Base-by-base conservation (phyloP, 2,797 vertebrate species). In the Paedocypris micromegethes region DNA sequence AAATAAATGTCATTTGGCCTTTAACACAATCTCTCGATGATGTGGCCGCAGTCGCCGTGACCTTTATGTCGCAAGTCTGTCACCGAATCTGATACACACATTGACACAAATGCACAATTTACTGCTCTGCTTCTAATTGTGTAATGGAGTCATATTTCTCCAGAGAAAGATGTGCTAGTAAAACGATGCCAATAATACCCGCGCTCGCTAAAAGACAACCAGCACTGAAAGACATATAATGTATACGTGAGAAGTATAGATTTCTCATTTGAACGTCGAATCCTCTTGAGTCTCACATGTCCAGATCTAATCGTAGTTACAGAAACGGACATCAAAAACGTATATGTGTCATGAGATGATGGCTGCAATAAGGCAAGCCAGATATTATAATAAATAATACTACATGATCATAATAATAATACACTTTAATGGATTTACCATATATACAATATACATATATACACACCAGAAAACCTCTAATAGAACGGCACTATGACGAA, bases 111-210 rank as follows among this genome's bases (percentile, higher is more conserved):
- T 45, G 6, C 23, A 44, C 46, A 52, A 76, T 72, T 75, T 73
- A 73, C 50, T 55, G 56, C 58, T 44, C 50, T 59, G 23, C 48
- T 66, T 70, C 74, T 74, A 78, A 76, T 72, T 72, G 64, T 68
- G 76, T 72, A 63, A 59, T 63, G 49, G 66, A 70, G 66, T 74
- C 60, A 75, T 64, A 71, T 78, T 76, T 76, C 72, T 70, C 44
- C 61, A 70, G 58, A 61, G 65, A 75, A 72, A 37, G 45, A 40
- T 9, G 0, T n/a, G 62, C 55, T 72, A 38, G 64, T 71, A 66
- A 70, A 72, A 57, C 5, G 9, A 48, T 53, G 70, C 60, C 75
- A 73, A 59, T 74, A 74, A 78, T 74, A 78, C 70, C 72, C 46
- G 44, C 66, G 69, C 65, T 51, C 6, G n/a, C 51, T 64, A 54